A percentile compares a stretch with the other conserved stretches of the same genome.
Evolutionary conservation across 2,888 invertebrate genomes (phyloP).

Genomic region (Ochropleura plecta): DNA sequence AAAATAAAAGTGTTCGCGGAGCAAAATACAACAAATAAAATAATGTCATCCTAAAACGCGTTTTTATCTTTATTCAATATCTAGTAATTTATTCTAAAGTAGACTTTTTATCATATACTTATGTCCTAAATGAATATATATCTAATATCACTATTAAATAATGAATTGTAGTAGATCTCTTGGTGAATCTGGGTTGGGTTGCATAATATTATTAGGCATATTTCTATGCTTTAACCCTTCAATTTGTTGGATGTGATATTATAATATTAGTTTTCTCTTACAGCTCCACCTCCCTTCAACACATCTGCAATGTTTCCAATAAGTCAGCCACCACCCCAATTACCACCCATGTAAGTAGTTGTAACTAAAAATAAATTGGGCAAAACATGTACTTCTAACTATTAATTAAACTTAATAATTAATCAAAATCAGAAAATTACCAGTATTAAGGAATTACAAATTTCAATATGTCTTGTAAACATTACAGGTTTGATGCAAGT

Average conservation of each 20-base stretch:
- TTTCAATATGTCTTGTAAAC: background rate
- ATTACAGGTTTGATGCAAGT: conserved; percentile 78
- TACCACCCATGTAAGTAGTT: conserved; percentile 59
- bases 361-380: too few species aligned
- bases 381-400: too few species aligned
- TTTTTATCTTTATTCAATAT: too few species aligned
- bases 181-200: background rate
- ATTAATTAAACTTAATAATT: background rate
- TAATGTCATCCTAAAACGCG: too few species aligned
- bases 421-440: background rate
- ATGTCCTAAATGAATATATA: too few species aligned
- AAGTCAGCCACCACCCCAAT: conserved; percentile 64
- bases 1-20: too few species aligned
- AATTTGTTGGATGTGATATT: background rate
- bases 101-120: too few species aligned
- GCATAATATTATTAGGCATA: background rate
- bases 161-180: background rate
- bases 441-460: background rate
- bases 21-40: too few species aligned
- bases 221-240: background rate
- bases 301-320: conserved; percentile 48
- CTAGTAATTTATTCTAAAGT: too few species aligned
- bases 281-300: conserved; percentile 61
- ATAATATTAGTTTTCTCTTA: conserved; percentile 28
- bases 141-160: too few species aligned